Evolutionary conservation across 1,140 invertebrate species (phyloP), one percentile per base, ranked within the genome.

Genomic region (Manduca sexta): DNA sequence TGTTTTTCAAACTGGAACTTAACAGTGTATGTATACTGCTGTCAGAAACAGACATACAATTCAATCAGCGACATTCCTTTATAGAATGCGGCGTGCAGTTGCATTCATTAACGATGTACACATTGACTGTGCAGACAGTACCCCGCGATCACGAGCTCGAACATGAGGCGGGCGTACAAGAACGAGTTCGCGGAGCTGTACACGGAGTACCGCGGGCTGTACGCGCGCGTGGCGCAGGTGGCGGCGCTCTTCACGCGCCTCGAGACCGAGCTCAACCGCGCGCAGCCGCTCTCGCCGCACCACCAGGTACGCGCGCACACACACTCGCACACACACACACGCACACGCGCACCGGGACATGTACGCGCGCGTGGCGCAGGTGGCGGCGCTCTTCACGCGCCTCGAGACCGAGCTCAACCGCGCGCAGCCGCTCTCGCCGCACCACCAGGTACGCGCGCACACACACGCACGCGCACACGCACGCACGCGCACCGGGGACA

Each of bases 181-280:
- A 89, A 91, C 55, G 95, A 97, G 75, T 98, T 97, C 76, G 93
- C 93, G 71, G 88, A 88, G 48, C 90, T 96, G 69, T 97, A 96
- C 82, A 89, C 89, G 42, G 95, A 97, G 83, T 97, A 98, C 84
- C 84, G 90, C 62, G 78, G 88, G 60, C 83, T 97, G 52, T 92
- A 97, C 86, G 82, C 88, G 38, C 87, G 91, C 52, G 91, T 97
- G 5, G 92, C 93, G 52, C 89, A 89, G 60, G 93, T 96, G 11
- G 90, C 93, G 12, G 88, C 89, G 56, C 89, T 90, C 44, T 97
- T 97, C 87, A 89, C 89, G 49, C 85, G 90, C 44, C 87, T 97
- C 18, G 90, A 94, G 74, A 88, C 89, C 45, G 81, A 89, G 59
- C 86, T 94, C 34, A 87, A 88, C 49, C 78, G 89, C 49, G 87